Evolutionary conservation across 2,888 invertebrate species (phyloP), one percentile per base, ranked within the genome.

Genomic region (Dynastes hyllus): DNA sequence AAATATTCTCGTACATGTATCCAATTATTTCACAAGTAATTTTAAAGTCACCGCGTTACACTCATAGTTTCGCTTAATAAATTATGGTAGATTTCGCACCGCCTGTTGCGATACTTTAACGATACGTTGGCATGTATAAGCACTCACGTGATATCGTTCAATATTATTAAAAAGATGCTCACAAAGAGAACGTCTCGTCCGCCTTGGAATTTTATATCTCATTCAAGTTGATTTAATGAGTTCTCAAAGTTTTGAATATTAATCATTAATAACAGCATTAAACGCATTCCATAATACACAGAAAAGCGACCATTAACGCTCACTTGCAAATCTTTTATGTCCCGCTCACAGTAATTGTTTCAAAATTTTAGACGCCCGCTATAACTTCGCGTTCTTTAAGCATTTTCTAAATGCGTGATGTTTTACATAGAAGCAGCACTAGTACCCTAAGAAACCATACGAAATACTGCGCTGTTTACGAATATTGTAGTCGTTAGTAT

Each of bases 41-140:
- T 58, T 58, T 32, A 70, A 73, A 58, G 40, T 69, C 51, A 50
- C 50, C 69, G 51, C 22, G 51, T 51, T 51, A 69, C 22, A 51
- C 51, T n/a, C 51, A 51, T 51, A 51, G 69, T 51, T 40, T 27
- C 50, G 51, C 22, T 61, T 80, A 77, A 83, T 83, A 82, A 83
- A 69, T 81, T 80, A 82, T 83, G 78, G 77, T 79, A 67, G 79
- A 81, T 79, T 80, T 78, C 79, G 78, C 79, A 79, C 83, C 83
- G 83, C 83, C 83, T 80, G 84, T 83, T 81, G 84, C 81, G 83
- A 83, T 80, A 76, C 81, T 71, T 80, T 82, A 84, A 83, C 82
- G 84, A 84, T 82, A 80, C 81, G 78, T 80, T 81, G 76, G 66
- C 82, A 78, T 79, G 81, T 82, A 79, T 45, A 80, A 80, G 80